Evolutionary conservation across 2,797 vertebrate species (phyloP), one percentile per base, ranked within the genome.

Genomic region (Pachyuromys duprasi): DNA sequence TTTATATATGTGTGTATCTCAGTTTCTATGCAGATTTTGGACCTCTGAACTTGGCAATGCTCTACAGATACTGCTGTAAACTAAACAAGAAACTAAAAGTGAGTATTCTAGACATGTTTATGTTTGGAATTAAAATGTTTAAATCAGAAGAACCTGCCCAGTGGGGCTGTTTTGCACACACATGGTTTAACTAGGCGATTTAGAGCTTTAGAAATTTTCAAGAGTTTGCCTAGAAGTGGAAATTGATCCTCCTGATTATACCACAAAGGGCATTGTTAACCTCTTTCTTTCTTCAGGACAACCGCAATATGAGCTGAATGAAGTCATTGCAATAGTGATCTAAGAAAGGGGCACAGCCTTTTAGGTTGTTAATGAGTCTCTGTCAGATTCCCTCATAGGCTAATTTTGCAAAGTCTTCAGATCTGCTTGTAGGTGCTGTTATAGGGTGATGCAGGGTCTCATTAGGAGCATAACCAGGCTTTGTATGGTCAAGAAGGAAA

Each of bases 21-120:
- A 99, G 99, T 98, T 99, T 99, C 98, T 99, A 99, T 98, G 99
- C 99, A 98, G 99, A 99, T 98, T 99, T 99, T 95, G 99, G 99
- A 86, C 99, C 99, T 69, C 98, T 99, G 92, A 99, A 99, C 98
- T 98, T 99, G 98, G 99, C 99, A 88, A 99, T 99, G 99, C 97
- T 99, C 95, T 99, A 99, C 98, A 98, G 99, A 98, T 99, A 99
- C 98, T 99, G 99, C 99, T 99, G 99, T 98, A 99, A 99, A 98
- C 99, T 99, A 95, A 99, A 99, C 99, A 99, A 99, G 98, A 99
- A 99, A 95, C 98, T 99, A 57, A 99, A 99, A 99, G 99, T 99
- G 98, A 99, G 99, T 97, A 96, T 96, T 60, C 0, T 80, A 91
- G 84, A 91, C 94, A 8, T 6, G 81, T 17, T 36, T 94, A 0